Evolutionary conservation across 2,113 vertebrate species (phyloP).

Genomic region (Empidonax traillii): DNA sequence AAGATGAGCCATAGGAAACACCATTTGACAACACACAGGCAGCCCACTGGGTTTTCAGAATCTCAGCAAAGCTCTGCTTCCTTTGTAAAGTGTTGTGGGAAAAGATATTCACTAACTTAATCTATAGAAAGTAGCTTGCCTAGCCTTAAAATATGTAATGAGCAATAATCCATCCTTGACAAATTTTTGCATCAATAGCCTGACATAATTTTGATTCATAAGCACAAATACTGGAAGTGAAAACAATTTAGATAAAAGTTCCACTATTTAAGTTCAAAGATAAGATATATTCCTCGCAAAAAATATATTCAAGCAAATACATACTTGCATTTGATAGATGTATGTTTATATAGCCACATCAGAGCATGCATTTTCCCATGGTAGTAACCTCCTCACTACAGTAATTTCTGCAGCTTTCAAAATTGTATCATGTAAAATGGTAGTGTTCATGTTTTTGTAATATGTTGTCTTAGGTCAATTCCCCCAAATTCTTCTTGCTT

Average conservation of each 20-base stretch:
- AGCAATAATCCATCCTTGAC: neutral
- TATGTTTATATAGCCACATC: neutral
- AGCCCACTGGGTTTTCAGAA: neutral
- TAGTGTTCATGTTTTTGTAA: neutral
- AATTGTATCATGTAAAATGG: neutral
- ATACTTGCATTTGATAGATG: neutral
- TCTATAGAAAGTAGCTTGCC: neutral
- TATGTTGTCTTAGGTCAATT: neutral
- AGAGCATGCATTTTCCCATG: neutral
- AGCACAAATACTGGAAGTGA: neutral
- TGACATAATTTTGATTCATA: neutral
- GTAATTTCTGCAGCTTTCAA: neutral
- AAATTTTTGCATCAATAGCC: neutral
- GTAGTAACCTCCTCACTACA: neutral
- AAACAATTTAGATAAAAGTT: neutral
- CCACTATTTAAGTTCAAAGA: neutral
- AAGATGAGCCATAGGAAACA: neutral
- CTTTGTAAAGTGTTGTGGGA: neutral
- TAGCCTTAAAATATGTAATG: neutral
- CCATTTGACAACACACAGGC: neutral
- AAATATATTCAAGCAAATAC: neutral
- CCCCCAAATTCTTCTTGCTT: neutral
- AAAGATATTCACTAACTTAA: neutral
- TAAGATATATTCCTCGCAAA: neutral
- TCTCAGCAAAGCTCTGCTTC: neutral